phyloP scores from a whole-genome alignment of 1,140 invertebrate genomes.

The Lasaia peninsularis region DNA sequence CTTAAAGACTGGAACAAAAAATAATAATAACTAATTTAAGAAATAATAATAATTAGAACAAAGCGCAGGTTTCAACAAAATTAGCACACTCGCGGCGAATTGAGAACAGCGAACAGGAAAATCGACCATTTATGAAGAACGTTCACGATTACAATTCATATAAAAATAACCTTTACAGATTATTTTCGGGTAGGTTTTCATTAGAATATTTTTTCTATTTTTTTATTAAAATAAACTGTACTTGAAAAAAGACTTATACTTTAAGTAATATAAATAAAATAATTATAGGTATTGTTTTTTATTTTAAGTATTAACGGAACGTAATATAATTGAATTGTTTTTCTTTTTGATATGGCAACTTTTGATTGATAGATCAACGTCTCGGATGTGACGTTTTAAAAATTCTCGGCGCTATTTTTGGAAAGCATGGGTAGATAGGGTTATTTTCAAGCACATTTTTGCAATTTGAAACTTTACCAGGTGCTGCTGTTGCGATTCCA shows the following conservation, averaged over 20 bases:
- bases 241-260: conserved; percentile 1
- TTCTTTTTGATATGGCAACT: conserved; percentile 40
- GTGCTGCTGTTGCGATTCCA: conserved; percentile 27
- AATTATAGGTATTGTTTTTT: conserved; percentile 1
- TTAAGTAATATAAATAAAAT: conserved; percentile 3
- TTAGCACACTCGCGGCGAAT: conserved; percentile 70
- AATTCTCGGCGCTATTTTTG: conserved; percentile 71
- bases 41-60: conserved; percentile 66
- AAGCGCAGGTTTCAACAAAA: conserved; percentile 65
- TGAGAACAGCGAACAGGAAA: conserved; percentile 76
- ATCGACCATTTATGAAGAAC: conserved; percentile 73
- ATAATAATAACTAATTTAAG: conserved; percentile 72
- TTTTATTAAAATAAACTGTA: not conserved
- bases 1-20: conserved; percentile 65
- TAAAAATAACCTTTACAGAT: conserved; percentile 26
- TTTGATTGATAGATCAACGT: conserved; percentile 19
- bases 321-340: conserved; percentile 1
- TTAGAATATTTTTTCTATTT: conserved; percentile 16
- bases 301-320: conserved; percentile 1
- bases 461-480: conserved; percentile 71
- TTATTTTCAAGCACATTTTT: conserved; percentile 72
- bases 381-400: conserved; percentile 56
- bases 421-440: conserved; percentile 54
- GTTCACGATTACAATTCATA: conserved; percentile 54
- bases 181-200: conserved; percentile 13